Percentiles rank a stretch among this genome's conserved stretches.
Evolutionary conservation across 2,888 invertebrate species (phyloP).

Genomic region (Archaeoteleia sp.): DNA sequence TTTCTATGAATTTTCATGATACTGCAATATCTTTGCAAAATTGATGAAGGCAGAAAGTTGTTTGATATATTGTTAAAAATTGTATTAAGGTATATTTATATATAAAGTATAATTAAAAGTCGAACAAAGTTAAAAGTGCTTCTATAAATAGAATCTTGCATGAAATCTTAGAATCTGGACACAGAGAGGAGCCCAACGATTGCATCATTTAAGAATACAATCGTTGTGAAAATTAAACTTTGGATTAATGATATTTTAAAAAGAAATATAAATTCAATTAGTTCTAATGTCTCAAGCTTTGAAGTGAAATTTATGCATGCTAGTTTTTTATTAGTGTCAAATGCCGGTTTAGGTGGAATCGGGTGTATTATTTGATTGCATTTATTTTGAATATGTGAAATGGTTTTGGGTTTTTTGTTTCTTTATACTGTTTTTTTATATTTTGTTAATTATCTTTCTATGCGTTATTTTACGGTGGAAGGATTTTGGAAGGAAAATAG

Average conservation of each 20-base stretch:
- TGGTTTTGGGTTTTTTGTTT: constrained; percentile 50
- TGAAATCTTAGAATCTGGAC: constrained; percentile 68
- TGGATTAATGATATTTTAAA: too few species aligned
- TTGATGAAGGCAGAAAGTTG: too few species aligned
- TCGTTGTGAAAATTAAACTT: constrained; percentile 1
- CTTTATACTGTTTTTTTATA: constrained; percentile 13
- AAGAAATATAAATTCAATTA: constrained; percentile 35
- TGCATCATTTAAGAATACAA: neutral
- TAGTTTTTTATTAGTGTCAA: constrained; percentile 40
- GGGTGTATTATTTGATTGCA: constrained; percentile 44
- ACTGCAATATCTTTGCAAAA: too few species aligned
- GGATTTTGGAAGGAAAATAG: constrained; percentile 53
- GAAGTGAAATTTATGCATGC: constrained; percentile 47
- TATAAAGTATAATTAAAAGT: neutral
- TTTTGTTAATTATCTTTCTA: constrained; percentile 45
- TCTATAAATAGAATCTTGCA: constrained; percentile 62
- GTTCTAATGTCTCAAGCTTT: constrained; percentile 51
- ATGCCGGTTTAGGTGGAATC: constrained; percentile 41
- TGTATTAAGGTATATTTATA: neutral
- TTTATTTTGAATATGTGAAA: constrained; percentile 38
- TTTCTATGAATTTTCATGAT: too few species aligned
- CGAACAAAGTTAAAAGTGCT: constrained; percentile 40
- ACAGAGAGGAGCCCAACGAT: constrained; percentile 68
- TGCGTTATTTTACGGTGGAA: constrained; percentile 59
- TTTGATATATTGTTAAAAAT: too few species aligned